Evolutionary conservation across 64 coral and sea anemone genomes (phyloP).

Genomic region (Porites lutea): DNA sequence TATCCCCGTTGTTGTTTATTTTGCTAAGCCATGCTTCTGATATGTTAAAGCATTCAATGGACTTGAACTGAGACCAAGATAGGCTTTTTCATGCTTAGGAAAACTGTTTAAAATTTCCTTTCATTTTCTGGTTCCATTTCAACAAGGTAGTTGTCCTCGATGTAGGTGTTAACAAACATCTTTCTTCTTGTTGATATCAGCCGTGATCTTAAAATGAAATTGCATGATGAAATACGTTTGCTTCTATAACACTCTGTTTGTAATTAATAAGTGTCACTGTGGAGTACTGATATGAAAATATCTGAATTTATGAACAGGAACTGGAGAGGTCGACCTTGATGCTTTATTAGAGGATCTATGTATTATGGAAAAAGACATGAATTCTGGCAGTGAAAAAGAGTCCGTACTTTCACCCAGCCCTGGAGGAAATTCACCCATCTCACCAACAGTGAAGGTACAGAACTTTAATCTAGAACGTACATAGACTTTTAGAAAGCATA

Average conservation of each 20-base stretch:
- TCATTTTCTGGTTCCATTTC: neutral
- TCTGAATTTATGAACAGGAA: slow-evolving; percentile 68
- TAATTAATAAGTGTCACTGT: slow-evolving; percentile 75
- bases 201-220: slow-evolving; percentile 24
- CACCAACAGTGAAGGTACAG: slow-evolving; percentile 84
- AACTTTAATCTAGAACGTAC: no score
- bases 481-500: no score
- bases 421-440: slow-evolving; percentile 73
- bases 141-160: neutral
- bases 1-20: slow-evolving; percentile 8
- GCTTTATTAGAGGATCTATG: slow-evolving; percentile 96
- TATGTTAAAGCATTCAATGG: neutral
- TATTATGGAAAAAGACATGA: slow-evolving; percentile 97
- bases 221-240: neutral
- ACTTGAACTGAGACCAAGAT: neutral
- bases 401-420: slow-evolving; percentile 29
- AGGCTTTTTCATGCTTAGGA: neutral
- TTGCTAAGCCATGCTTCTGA: neutral
- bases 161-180: neutral
- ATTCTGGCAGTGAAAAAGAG: slow-evolving; percentile 42
- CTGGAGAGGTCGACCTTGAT: slow-evolving; percentile 97
- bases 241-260: slow-evolving; percentile 21
- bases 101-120: neutral
- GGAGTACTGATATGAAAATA: slow-evolving; percentile 11
- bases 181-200: neutral